These are phyloP conservation scores for Diplazon laetatorius DNA, from an alignment of 2,888 invertebrate species.

Conservation along the genomic window DNA sequence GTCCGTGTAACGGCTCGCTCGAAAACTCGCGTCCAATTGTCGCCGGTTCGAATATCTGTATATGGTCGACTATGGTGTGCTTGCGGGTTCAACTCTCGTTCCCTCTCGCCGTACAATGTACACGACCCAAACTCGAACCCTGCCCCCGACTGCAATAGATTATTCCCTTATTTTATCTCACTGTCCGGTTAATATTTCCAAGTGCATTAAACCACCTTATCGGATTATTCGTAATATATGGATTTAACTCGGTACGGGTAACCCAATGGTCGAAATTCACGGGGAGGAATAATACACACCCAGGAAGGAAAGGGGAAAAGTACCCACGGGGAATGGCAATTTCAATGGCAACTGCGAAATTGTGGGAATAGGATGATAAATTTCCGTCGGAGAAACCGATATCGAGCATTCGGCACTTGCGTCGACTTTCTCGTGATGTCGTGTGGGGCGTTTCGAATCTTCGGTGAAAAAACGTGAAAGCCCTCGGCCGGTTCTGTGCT, in stretches of 20 bases:
- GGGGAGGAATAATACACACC: not conserved
- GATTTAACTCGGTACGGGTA: not conserved
- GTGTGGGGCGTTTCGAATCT: slow-evolving; percentile 1
- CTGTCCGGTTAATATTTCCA: slow-evolving; percentile 20
- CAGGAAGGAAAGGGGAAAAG: not conserved
- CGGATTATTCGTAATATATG: slow-evolving; percentile 4
- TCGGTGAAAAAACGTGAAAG: slow-evolving; percentile 6
- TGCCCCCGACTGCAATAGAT: slow-evolving; percentile 8
- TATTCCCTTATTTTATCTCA: slow-evolving; percentile 22
- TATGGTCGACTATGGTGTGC: not conserved
- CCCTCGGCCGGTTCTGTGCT: slow-evolving; percentile 10
- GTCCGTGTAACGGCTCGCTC: slow-evolving; percentile 26
- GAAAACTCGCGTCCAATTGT: slow-evolving; percentile 31
- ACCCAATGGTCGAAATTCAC: not conserved
- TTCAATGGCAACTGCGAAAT: not conserved
- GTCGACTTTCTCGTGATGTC: not conserved
- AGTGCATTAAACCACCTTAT: slow-evolving; percentile 7
- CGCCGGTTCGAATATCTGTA: slow-evolving; percentile 1
- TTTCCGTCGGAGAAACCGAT: not conserved
- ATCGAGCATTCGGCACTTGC: not conserved
- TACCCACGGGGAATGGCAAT: not conserved
- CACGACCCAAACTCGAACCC: not conserved
- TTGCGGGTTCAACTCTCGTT: not conserved
- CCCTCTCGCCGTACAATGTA: slow-evolving; percentile 7
- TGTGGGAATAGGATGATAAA: not conserved